Evolutionary conservation across 53 echinoderm and acorn worm genomes (phyloP).

Genomic region (Mesocentrotus franciscanus): DNA sequence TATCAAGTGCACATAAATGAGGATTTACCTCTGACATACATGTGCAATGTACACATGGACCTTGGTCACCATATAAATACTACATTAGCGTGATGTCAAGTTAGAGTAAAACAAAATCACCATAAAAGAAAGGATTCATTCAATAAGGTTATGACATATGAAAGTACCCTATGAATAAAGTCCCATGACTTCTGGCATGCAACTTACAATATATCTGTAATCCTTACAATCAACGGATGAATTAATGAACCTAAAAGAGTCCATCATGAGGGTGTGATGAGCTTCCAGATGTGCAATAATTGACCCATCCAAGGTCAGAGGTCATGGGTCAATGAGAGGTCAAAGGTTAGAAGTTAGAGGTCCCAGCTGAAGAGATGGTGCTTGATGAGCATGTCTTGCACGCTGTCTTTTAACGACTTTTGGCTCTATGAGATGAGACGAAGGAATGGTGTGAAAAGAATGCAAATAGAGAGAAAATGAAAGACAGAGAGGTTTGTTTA

Average conservation of each 20-base stretch:
- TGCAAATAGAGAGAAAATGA: not conserved
- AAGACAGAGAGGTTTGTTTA: not conserved
- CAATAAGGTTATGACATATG: not conserved
- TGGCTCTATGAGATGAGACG: constrained; percentile 15
- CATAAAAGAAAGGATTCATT: not conserved
- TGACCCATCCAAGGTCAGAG: constrained; percentile 43
- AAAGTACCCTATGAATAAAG: not conserved
- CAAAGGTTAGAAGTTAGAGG: constrained; percentile 85
- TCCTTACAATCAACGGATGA: not conserved
- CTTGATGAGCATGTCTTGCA: constrained; percentile 99
- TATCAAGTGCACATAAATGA: not conserved
- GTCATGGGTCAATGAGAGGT: constrained; percentile 64
- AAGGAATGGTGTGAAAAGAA: not conserved
- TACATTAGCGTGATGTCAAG: not conserved
- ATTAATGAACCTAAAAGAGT: not conserved
- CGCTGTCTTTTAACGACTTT: constrained; percentile 96
- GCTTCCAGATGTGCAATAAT: not conserved
- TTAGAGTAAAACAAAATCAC: not conserved
- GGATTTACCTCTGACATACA: not conserved
- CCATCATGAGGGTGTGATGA: not conserved
- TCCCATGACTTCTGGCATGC: not conserved
- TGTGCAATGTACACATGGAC: not conserved
- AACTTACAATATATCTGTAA: not conserved
- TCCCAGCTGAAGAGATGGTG: constrained; percentile 99
- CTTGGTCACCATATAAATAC: not conserved